These are phyloP conservation scores for Coregonus ussuriensis DNA, from an alignment of 2,797 vertebrate species.

Conservation along the genomic window DNA sequence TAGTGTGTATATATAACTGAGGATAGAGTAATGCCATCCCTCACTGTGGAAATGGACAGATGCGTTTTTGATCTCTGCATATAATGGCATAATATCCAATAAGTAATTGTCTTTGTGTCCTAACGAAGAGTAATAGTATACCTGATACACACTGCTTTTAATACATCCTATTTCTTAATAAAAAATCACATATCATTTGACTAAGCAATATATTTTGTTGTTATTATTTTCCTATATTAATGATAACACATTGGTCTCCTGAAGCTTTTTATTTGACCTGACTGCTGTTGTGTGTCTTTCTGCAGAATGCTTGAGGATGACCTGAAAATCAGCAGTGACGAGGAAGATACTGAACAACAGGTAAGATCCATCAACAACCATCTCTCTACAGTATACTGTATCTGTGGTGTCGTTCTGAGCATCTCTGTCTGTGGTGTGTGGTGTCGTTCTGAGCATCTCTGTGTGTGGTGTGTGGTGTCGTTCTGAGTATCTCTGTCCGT, in stretches of 20 bases:
- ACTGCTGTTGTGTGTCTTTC: conserved; percentile 13
- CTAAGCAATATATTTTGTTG: too few species aligned
- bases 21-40: background rate
- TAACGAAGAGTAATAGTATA: background rate
- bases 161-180: background rate
- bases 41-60: background rate
- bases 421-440: background rate
- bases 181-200: too few species aligned
- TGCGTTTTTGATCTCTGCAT: background rate
- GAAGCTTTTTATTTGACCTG: background rate
- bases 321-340: conserved; percentile 96
- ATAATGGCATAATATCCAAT: background rate
- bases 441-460: too few species aligned
- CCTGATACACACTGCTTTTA: background rate
- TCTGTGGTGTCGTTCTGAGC: background rate
- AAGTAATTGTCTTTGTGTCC: background rate
- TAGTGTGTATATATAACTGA: background rate
- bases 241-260: background rate
- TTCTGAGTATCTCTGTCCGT: too few species aligned
- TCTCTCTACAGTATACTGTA: background rate
- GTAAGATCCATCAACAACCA: conserved; percentile 64
- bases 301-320: conserved; percentile 95
- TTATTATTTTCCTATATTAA: too few species aligned
- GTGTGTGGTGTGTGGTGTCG: too few species aligned
- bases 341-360: conserved; percentile 93